Evolutionary conservation across 2,797 vertebrate species (phyloP).

Genomic region (Tenualosa thibaudeaui): DNA sequence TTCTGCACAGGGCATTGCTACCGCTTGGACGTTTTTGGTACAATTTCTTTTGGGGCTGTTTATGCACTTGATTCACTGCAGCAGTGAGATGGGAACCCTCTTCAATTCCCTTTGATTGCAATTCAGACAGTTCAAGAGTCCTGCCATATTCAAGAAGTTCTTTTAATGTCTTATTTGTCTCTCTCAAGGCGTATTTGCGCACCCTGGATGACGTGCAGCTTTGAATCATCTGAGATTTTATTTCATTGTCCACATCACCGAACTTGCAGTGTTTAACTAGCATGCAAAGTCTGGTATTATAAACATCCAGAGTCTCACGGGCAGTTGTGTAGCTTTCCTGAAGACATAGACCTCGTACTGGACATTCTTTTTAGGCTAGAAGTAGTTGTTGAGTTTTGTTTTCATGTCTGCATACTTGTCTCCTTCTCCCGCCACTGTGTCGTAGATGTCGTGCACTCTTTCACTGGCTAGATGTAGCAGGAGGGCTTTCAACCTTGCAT

Average conservation of each 20-base stretch:
- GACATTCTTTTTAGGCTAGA: slow-evolving; percentile 29
- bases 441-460: not conserved
- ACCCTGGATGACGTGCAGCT: slow-evolving; percentile 41
- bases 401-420: slow-evolving; percentile 1
- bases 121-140: slow-evolving; percentile 30
- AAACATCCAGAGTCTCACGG: slow-evolving; percentile 30
- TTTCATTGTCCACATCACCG: slow-evolving; percentile 26
- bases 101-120: slow-evolving; percentile 23
- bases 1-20: not conserved
- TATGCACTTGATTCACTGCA: not conserved
- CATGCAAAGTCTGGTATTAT: slow-evolving; percentile 35
- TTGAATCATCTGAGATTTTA: slow-evolving; percentile 46
- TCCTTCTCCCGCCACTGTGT: not conserved
- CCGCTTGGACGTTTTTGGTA: not conserved
- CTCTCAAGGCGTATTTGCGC: slow-evolving; percentile 22
- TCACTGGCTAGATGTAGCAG: not conserved
- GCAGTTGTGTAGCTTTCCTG: slow-evolving; percentile 38
- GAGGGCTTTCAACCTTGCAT: not conserved
- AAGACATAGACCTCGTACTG: slow-evolving; percentile 33
- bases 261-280: slow-evolving; percentile 36
- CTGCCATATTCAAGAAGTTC: slow-evolving; percentile 28
- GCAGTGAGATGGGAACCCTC: not conserved
- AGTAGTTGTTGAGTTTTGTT: not conserved
- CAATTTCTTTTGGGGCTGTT: not conserved
- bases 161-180: slow-evolving; percentile 24